phyloP scores from a whole-genome alignment of 1,140 invertebrate genomes.

The Aradophagus sp. region DNA sequence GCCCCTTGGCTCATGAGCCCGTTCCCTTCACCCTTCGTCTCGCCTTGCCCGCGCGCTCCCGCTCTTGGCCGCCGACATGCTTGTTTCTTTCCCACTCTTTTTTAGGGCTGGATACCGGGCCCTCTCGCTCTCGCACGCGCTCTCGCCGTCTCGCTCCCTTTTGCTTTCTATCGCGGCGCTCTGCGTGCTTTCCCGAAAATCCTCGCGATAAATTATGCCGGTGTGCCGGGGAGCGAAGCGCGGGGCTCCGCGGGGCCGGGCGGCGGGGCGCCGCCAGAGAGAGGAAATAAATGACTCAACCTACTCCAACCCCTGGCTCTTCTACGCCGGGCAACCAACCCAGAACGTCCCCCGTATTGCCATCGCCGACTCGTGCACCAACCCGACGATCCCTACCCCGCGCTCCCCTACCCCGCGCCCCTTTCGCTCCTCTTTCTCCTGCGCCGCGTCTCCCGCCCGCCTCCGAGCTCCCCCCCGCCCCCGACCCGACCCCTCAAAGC shows the following conservation, averaged over 20 bases:
- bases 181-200: slow-evolving; percentile 75
- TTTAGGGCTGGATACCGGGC: slow-evolving; percentile 28
- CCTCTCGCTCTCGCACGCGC: slow-evolving; percentile 36
- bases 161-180: slow-evolving; percentile 59
- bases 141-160: slow-evolving; percentile 42
- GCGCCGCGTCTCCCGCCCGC: too few relatives aligned
- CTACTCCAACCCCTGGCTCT: slow-evolving; percentile 63
- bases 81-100: slow-evolving; percentile 57
- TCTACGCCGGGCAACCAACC: slow-evolving; percentile 61
- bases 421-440: too few relatives aligned
- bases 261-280: slow-evolving; percentile 41
- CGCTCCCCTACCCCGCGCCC: slow-evolving; percentile 26
- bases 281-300: slow-evolving; percentile 75
- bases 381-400: slow-evolving; percentile 57
- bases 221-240: slow-evolving; percentile 58
- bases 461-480: too few relatives aligned
- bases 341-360: slow-evolving; percentile 54
- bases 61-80: slow-evolving; percentile 55
- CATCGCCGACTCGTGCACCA: slow-evolving; percentile 64
- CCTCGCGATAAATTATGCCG: slow-evolving; percentile 76
- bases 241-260: slow-evolving; percentile 16
- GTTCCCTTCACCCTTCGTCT: slow-evolving; percentile 51
- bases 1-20: slow-evolving; percentile 61
- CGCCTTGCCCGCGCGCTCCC: slow-evolving; percentile 45
- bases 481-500: too few relatives aligned